phyloP scores from a whole-genome alignment of 2,797 vertebrate species.

The Amniataba percoides region DNA sequence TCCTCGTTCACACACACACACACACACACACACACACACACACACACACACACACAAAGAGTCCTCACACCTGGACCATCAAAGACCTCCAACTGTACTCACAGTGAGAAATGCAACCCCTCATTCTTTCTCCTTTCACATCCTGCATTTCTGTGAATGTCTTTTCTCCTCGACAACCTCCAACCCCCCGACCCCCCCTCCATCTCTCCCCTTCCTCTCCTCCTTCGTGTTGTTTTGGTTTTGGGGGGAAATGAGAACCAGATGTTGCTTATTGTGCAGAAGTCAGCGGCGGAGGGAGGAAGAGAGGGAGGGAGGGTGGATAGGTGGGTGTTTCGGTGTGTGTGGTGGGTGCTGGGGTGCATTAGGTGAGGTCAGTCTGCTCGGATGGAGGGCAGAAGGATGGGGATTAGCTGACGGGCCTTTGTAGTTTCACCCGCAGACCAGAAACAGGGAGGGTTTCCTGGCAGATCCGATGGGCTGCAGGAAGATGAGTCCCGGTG shows the following conservation, averaged over 20 bases:
- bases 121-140: conserved; percentile 48
- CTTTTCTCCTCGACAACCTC: conserved; percentile 39
- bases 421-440: conserved; percentile 53
- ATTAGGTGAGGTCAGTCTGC: conserved; percentile 60
- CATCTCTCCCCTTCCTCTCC: conserved; percentile 45
- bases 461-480: conserved; percentile 56
- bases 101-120: conserved; percentile 49
- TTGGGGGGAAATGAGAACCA: conserved; percentile 85
- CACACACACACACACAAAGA: conserved; percentile 9
- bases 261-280: conserved; percentile 87
- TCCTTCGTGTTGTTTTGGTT: conserved; percentile 83
- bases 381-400: conserved; percentile 30
- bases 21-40: conserved; percentile 1
- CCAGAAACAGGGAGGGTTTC: conserved; percentile 56
- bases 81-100: conserved; percentile 46
- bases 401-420: conserved; percentile 56
- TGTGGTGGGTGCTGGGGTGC: not conserved
- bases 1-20: conserved; percentile 10
- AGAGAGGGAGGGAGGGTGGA: conserved; percentile 10
- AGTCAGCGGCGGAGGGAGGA: conserved; percentile 55
- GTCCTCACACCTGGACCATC: conserved; percentile 64
- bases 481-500: conserved; percentile 47
- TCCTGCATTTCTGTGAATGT: conserved; percentile 50
- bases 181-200: conserved; percentile 21
- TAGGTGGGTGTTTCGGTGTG: conserved; percentile 14